These are phyloP conservation scores for Herpetotheres cachinnans DNA, from an alignment of 2,113 vertebrate genomes.

Conservation along the genomic window DNA sequence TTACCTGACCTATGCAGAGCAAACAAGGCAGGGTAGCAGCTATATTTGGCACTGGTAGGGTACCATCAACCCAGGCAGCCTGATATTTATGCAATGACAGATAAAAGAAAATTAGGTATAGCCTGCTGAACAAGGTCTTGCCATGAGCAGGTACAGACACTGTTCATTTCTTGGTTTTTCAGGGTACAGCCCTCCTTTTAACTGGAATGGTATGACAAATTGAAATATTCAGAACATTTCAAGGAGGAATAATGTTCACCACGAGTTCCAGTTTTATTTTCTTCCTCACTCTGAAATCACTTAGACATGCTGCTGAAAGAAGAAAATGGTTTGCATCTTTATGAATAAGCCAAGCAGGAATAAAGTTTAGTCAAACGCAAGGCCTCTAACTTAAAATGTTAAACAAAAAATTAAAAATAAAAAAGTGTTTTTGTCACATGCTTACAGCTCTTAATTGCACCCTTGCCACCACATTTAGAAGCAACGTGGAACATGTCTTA, in stretches of 20 bases:
- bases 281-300: slow-evolving; percentile 48
- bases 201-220: slow-evolving; percentile 11
- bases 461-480: neutral
- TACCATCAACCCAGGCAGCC: slow-evolving; percentile 22
- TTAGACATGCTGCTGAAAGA: slow-evolving; percentile 36
- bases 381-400: neutral
- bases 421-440: neutral
- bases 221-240: slow-evolving; percentile 29
- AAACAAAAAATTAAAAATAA: no score
- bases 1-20: neutral
- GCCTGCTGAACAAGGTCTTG: slow-evolving; percentile 49
- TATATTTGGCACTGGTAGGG: neutral
- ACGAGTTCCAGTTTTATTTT: slow-evolving; percentile 16
- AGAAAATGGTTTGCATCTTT: neutral
- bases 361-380: slow-evolving; percentile 25
- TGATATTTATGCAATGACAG: slow-evolving; percentile 42
- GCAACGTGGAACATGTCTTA: neutral
- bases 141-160: slow-evolving; percentile 19
- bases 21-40: neutral
- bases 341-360: neutral
- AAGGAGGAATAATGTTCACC: slow-evolving; percentile 15
- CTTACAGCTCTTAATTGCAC: neutral
- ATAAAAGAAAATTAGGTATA: slow-evolving; percentile 49
- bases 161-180: slow-evolving; percentile 9
- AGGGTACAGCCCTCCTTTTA: neutral